Percentiles rank a stretch among this genome's conserved stretches.
phyloP scores from a whole-genome alignment of 2,888 invertebrate species.

The Platycheirus albimanus region DNA sequence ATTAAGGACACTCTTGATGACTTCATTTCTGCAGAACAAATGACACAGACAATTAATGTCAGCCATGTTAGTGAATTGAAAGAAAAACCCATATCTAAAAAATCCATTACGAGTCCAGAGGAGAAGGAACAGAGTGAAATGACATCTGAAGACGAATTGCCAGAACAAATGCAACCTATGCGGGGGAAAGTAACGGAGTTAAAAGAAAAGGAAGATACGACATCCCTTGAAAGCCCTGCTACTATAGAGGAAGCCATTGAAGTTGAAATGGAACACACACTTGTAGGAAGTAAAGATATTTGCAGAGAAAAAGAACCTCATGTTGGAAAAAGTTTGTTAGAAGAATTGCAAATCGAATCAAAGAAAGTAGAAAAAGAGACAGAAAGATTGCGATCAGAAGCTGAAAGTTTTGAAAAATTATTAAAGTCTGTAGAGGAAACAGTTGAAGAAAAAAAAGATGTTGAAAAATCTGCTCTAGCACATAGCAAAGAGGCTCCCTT shows the following conservation, averaged over 20 bases:
- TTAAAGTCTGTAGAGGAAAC: background rate
- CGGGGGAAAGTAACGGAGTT: constrained; percentile 68
- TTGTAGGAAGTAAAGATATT: constrained; percentile 51
- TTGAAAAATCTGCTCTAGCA: background rate
- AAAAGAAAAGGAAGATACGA: constrained; percentile 79
- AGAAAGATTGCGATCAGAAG: background rate
- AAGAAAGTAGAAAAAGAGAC: constrained; percentile 21
- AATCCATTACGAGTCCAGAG: constrained; percentile 77
- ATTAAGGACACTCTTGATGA: background rate
- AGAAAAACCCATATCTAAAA: constrained; percentile 37
- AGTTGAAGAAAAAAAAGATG: background rate
- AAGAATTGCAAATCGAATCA: constrained; percentile 57
- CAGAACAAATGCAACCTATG: constrained; percentile 76
- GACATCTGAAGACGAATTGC: constrained; percentile 82
- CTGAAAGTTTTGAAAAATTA: background rate
- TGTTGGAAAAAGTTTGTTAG: constrained; percentile 48
- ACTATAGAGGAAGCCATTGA: constrained; percentile 82
- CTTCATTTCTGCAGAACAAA: background rate
- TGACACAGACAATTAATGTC: too few species aligned
- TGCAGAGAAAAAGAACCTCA: background rate
- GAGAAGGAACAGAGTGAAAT: constrained; percentile 80
- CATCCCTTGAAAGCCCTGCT: constrained; percentile 80
- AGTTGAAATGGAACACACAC: constrained; percentile 78
- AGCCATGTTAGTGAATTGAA: background rate
- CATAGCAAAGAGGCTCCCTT: constrained; percentile 35